Evolutionary conservation across 1,140 invertebrate genomes (phyloP), one percentile per base, ranked within the genome.

Genomic region (Atopsyche davidsoni): DNA sequence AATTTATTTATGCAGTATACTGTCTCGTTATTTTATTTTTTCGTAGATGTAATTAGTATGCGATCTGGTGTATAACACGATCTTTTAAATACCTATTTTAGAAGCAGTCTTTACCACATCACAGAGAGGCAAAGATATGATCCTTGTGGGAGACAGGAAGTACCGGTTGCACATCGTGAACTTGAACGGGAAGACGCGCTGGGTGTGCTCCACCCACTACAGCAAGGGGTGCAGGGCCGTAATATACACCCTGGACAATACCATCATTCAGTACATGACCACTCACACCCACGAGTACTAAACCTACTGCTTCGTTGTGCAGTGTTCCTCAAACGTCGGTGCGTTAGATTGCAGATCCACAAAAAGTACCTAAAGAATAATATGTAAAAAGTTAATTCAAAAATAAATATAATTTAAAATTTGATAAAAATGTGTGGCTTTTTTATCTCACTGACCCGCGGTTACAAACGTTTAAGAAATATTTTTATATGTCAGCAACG

Each of bases 171-270:
- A 46, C 2, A 19, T n/a, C 10, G 19, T 35, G 1, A 46, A 13
- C n/a, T 14, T 17, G 14, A 22, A 25, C 22, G 44, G 44, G 7
- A 14, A 34, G 13, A 36, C 32, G 2, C 34, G 44, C 18, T 46
- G 44, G 44, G 16, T 35, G 22, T 46, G 44, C 21, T 46, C 44
- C 16, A 35, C 44, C 1, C 31, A 35, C 11, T 10, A 18, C 3
- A 39, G 22, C 32, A 39, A 25, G 16, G 34, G 16, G 4, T 48
- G 46, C 38, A 39, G 24, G 24, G 46, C 46, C 3, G 11, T 34
- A 9, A 11, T 31, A 17, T 19, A 38, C 21, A 48, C 46, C 17
- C n/a, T 18, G 2, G 36, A 40, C 25, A 36, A 48, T 40, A 23
- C n/a, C 16, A 25, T 48, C 4, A 16, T 40, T 9, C 24, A 22